Evolutionary conservation across 2,888 invertebrate species (phyloP).

Genomic region (Diadegma fenestrale): DNA sequence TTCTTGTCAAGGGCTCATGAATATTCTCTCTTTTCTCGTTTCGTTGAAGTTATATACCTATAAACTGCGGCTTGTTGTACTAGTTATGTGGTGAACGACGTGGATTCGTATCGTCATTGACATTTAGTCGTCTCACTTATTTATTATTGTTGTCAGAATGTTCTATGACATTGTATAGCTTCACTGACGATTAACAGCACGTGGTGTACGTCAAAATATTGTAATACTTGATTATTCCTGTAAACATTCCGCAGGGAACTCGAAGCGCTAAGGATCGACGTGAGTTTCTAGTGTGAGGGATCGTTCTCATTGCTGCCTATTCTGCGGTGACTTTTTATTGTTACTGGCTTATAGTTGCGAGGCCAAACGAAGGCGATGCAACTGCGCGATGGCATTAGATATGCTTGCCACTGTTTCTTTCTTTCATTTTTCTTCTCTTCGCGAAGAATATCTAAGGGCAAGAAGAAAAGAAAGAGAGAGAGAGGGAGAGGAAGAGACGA

Average conservation of each 20-base stretch:
- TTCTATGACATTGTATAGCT: too few species aligned
- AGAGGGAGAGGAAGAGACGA: slow-evolving; percentile 19
- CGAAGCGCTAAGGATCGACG: slow-evolving; percentile 18
- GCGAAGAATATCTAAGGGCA: slow-evolving; percentile 14
- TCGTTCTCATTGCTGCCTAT: slow-evolving; percentile 15
- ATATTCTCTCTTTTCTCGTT: neutral
- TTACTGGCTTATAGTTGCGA: slow-evolving; percentile 51
- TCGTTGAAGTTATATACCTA: too few species aligned
- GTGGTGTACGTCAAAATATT: too few species aligned
- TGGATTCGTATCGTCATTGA: too few species aligned
- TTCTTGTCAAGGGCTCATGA: neutral
- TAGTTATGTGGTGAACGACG: too few species aligned
- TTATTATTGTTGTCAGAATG: too few species aligned
- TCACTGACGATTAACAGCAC: too few species aligned
- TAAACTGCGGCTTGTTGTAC: too few species aligned
- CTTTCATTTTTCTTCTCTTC: slow-evolving; percentile 21
- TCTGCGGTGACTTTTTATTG: slow-evolving; percentile 65
- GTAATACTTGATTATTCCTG: neutral
- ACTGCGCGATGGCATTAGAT: slow-evolving; percentile 50
- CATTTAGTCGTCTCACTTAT: too few species aligned
- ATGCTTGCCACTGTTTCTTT: slow-evolving; percentile 36
- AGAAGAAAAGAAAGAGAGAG: slow-evolving; percentile 24
- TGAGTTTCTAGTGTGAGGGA: neutral
- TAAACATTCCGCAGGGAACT: neutral
- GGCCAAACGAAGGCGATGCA: slow-evolving; percentile 63